A percentile compares a stretch with the other conserved stretches of the same genome.
These are phyloP conservation scores for Drosophila colorata DNA, from an alignment of 2,888 invertebrate genomes.

Conservation along the genomic window DNA sequence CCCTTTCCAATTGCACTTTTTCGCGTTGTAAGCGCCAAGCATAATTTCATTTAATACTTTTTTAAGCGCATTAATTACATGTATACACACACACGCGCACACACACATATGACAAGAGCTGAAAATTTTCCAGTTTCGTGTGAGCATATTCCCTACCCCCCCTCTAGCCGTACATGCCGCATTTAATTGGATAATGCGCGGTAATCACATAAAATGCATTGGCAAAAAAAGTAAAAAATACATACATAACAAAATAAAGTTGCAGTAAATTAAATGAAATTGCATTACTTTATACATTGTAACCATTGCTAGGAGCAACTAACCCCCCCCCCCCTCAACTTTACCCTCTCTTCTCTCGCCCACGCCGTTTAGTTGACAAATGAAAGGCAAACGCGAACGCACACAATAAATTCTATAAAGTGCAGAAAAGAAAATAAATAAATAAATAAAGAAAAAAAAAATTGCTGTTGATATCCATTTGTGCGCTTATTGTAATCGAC, in stretches of 20 bases:
- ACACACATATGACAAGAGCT: neutral
- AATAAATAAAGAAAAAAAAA: slow-evolving; percentile 17
- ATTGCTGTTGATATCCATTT: slow-evolving; percentile 69
- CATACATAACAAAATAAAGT: slow-evolving; percentile 3
- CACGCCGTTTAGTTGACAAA: slow-evolving; percentile 17
- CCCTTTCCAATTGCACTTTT: slow-evolving; percentile 22
- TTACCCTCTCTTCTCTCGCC: neutral
- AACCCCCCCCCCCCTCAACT: neutral
- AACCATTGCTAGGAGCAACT: slow-evolving; percentile 4
- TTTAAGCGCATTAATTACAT: slow-evolving; percentile 67
- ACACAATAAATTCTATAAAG: slow-evolving; percentile 58
- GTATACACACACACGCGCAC: slow-evolving; percentile 5
- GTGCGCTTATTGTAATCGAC: slow-evolving; percentile 58
- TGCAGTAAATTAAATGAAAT: slow-evolving; percentile 40
- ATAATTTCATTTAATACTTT: slow-evolving; percentile 62
- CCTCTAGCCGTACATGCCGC: neutral
- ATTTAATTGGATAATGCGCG: slow-evolving; percentile 47
- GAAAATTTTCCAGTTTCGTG: slow-evolving; percentile 1
- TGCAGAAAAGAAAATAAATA: slow-evolving; percentile 39
- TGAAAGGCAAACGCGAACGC: slow-evolving; percentile 41
- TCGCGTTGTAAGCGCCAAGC: slow-evolving; percentile 45
- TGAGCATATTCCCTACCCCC: neutral
- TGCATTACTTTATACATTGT: slow-evolving; percentile 38
- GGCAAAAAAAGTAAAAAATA: slow-evolving; percentile 18
- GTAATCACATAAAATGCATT: slow-evolving; percentile 30